A percentile compares a stretch with the other conserved stretches of the same genome.
phyloP scores from a whole-genome alignment of 35 echinoderm and acorn worm genomes.

The Hemicentrotus pulcherrimus region DNA sequence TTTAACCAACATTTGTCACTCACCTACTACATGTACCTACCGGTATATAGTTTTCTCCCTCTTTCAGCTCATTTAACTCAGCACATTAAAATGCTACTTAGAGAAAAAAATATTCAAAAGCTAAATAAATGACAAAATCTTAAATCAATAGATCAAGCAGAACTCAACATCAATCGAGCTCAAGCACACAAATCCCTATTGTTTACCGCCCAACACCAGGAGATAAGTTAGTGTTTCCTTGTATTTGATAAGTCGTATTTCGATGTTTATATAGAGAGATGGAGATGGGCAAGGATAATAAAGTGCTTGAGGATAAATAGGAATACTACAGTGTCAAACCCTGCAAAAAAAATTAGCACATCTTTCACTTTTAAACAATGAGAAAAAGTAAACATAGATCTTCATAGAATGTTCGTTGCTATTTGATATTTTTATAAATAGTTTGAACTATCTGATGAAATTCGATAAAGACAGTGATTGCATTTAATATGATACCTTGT shows the following conservation, averaged over 20 bases:
- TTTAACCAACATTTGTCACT: neutral
- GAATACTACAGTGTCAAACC: neutral
- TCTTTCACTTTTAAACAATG: neutral
- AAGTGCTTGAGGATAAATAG: neutral
- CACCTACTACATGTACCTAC: too few species aligned
- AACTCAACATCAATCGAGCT: neutral
- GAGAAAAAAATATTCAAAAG: neutral
- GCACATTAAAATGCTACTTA: neutral
- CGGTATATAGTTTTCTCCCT: too few species aligned
- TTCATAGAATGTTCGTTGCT: neutral
- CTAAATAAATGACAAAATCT: neutral
- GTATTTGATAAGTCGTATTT: too few species aligned
- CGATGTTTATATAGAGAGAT: neutral
- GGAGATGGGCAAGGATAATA: neutral
- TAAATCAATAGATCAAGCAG: neutral
- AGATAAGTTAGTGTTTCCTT: neutral
- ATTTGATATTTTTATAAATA: neutral
- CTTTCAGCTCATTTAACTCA: too few species aligned
- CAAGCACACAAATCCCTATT: too few species aligned
- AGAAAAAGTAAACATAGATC: neutral
- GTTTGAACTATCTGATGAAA: neutral
- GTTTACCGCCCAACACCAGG: neutral
- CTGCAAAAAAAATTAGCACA: neutral
- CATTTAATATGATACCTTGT: neutral
- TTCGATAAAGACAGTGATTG: neutral